Base-by-base conservation (phyloP, 2,113 vertebrate species). In the Centropristis striata region DNA sequence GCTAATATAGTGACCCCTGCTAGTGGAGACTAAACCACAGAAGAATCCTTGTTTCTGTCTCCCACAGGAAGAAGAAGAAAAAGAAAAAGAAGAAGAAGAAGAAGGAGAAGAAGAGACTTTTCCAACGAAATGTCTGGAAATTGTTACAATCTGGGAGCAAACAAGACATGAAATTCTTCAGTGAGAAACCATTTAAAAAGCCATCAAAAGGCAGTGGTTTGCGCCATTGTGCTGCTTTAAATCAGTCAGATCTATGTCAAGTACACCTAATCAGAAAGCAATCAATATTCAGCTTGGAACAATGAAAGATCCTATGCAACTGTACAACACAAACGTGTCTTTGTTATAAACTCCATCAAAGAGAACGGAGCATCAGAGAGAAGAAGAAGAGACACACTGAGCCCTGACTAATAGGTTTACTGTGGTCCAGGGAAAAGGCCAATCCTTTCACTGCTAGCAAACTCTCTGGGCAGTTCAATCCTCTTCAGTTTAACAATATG, bases 391-490 rank as follows among this genome's bases (percentile, higher is more conserved):
- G 67, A 67, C 47, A 70, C 41, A 55, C 36, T 16, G 42, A 88
- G 74, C 7, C 74, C 57, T 70, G 76, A 66, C 88, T 70, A 80
- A 88, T 69, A 37, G 81, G 47, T 79, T 84, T 80, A 81, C 36
- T 64, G 80, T 36, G 64, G 72, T 71, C 54, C 39, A 47, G 28
- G 51, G 75, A 86, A 84, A 83, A 82, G 66, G 78, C 78, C 80
- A 79, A 55, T 65, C 75, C 44, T 73, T 81, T 71, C 71, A 44
- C 57, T 64, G 70, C 66, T 44, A 68, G 51, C 14, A 0, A 79
- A 70, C 63, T 81, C 83, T 81, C 28, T 8, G 75, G 71, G 86
- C 72, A 67, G 60, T 70, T 81, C 78, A 68, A 27, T 72, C 70
- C 70, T 70, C 68, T 59, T 49, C 67, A 70, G 71, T 1, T 2